Evolutionary conservation across 2,797 vertebrate genomes (phyloP), one percentile per base, ranked within the genome.

Genomic region (Melanotaenia maccullochi): DNA sequence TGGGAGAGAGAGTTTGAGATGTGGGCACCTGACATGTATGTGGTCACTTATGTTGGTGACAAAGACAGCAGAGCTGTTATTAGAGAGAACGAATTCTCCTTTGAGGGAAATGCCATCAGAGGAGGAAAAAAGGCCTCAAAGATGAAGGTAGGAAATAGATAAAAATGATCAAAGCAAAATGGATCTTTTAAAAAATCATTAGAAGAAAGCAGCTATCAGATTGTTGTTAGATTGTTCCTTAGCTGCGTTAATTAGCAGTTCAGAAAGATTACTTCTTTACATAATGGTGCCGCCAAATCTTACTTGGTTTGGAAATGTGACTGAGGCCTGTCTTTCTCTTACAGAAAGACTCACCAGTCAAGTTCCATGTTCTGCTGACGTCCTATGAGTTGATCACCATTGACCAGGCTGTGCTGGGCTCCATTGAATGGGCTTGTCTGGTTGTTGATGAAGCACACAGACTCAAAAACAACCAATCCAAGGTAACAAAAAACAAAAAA

Each of bases 11-110:
- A 99, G 90, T 99, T 99, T 93, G 97, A 99, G 90, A 95, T 99
- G 97, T 99, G 98, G 98, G 98, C 97, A 14, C 98, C 98, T 0
- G 98, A 99, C 85, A 97, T 99, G 96, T 99, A 99, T 0, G 97
- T 99, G 65, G 98, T 99, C 67, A 99, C 98, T 18, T 99, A 99
- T 0, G 95, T 98, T 0, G 98, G 98, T 0, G 98, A 99, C 89
- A 99, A 99, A 89, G 97, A 99, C 92, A 99, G 98, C 89, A 94
- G 98, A 57, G 98, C 97, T 12, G 97, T 99, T 79, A 99, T 99
- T 90, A 93, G 98, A 61, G 97, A 99, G 85, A 99, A 99, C 12
- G 98, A 99, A 89, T 99, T 99, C 89, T 97, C 97, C 64, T 99
- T 98, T 75, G 98, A 99, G 87, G 96, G 96, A 80, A 98, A 98